Evolutionary conservation across 2,113 vertebrate genomes (phyloP).

Genomic region (Bubo bubo): DNA sequence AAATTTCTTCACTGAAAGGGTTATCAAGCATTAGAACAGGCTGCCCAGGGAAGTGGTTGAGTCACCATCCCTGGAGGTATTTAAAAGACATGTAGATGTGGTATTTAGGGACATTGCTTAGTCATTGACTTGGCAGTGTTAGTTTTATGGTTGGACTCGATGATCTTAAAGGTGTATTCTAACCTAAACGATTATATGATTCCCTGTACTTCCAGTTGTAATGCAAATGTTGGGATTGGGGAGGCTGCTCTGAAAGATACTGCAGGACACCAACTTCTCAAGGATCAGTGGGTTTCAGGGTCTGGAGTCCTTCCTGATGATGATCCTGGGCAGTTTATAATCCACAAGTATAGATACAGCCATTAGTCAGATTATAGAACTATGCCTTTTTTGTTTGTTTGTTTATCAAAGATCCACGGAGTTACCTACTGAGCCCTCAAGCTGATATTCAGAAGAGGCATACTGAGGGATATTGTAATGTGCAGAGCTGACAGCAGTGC

Average conservation of each 20-base stretch:
- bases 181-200: not conserved
- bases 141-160: not conserved
- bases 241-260: not conserved
- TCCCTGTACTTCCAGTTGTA: not conserved
- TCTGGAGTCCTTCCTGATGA: not conserved
- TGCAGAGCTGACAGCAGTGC: not conserved
- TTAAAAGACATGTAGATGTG: not conserved
- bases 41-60: not conserved
- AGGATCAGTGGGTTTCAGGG: not conserved
- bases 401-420: not conserved
- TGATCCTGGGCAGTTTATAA: not conserved
- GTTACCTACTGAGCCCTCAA: not conserved
- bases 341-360: no score
- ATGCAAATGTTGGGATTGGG: accelerated
- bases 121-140: not conserved
- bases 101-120: not conserved
- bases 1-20: no score
- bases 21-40: no score
- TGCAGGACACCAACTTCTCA: not conserved
- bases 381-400: not conserved
- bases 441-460: not conserved
- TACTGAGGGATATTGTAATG: not conserved
- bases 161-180: not conserved
- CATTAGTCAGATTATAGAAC: not conserved
- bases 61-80: not conserved